phyloP scores from a whole-genome alignment of 2,113 vertebrate genomes.

The Rattus rattus region DNA sequence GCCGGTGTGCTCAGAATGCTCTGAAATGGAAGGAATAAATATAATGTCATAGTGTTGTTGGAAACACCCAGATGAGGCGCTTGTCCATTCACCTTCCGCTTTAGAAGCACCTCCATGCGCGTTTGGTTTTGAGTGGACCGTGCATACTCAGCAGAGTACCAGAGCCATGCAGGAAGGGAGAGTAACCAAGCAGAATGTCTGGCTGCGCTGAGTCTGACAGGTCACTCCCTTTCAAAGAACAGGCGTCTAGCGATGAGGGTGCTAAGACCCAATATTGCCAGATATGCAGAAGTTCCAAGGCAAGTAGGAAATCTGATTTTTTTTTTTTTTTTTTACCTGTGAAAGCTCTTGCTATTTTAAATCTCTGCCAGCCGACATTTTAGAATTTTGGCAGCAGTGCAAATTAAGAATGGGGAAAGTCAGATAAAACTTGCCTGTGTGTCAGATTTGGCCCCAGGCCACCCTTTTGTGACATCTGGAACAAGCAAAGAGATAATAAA shows the following conservation, averaged over 20 bases:
- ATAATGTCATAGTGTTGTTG: not conserved
- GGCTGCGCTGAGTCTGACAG: not conserved
- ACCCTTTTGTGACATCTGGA: constrained; percentile 31
- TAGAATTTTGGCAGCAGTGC: not conserved
- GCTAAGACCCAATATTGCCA: not conserved
- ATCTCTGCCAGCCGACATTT: not conserved
- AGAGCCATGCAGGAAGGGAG: not conserved
- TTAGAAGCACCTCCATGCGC: not conserved
- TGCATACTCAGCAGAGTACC: not conserved
- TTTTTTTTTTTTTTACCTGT: not conserved
- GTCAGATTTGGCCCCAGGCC: not conserved
- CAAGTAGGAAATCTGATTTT: constrained; percentile 26
- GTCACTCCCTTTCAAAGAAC: not conserved
- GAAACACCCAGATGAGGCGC: not conserved
- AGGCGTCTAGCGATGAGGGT: not conserved
- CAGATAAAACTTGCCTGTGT: not conserved
- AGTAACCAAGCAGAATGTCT: not conserved
- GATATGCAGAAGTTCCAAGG: not conserved
- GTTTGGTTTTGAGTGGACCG: not conserved
- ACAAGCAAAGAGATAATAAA: constrained; percentile 27
- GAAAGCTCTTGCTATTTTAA: constrained; percentile 39
- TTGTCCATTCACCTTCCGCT: not conserved
- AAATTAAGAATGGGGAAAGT: not conserved
- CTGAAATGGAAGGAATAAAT: not conserved
- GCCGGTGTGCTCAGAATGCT: not conserved